phyloP scores from a whole-genome alignment of 1,140 invertebrate species.

The Zophobas morio region DNA sequence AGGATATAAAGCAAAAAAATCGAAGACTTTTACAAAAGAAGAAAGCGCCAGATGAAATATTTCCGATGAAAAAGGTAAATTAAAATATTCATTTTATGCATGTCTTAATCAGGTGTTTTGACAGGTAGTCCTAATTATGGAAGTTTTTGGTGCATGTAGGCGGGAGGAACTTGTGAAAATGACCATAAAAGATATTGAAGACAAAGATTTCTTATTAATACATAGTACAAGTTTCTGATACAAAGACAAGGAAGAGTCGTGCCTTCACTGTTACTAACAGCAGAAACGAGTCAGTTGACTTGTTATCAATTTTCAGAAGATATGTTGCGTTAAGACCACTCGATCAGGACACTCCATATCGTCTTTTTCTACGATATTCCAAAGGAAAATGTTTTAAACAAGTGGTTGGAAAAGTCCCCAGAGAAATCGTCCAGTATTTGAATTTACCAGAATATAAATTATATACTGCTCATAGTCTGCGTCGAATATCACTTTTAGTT shows the following conservation, averaged over 20 bases:
- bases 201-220: slow-evolving; percentile 41
- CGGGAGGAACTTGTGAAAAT: slow-evolving; percentile 53
- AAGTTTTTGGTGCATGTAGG: slow-evolving; percentile 56
- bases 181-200: slow-evolving; percentile 54
- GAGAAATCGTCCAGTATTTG: slow-evolving; percentile 7
- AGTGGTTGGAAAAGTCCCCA: slow-evolving; percentile 1
- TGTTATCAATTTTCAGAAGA: slow-evolving; percentile 5
- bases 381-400: background rate
- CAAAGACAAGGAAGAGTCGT: slow-evolving; percentile 32
- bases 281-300: background rate
- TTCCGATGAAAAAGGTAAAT: slow-evolving; percentile 52
- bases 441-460: background rate
- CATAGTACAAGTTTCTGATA: slow-evolving; percentile 53
- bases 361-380: background rate
- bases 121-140: slow-evolving; percentile 52
- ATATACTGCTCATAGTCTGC: slow-evolving; percentile 53
- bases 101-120: slow-evolving; percentile 1
- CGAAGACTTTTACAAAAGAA: slow-evolving; percentile 44
- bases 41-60: slow-evolving; percentile 48
- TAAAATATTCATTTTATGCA: slow-evolving; percentile 1
- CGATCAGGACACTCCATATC: background rate
- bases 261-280: slow-evolving; percentile 1
- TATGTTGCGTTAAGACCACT: background rate
- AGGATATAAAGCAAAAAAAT: slow-evolving; percentile 49
- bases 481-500: slow-evolving; percentile 58